Evolutionary conservation across 2,888 invertebrate genomes (phyloP), one percentile per base, ranked within the genome.

Genomic region (Erebia aethiops): DNA sequence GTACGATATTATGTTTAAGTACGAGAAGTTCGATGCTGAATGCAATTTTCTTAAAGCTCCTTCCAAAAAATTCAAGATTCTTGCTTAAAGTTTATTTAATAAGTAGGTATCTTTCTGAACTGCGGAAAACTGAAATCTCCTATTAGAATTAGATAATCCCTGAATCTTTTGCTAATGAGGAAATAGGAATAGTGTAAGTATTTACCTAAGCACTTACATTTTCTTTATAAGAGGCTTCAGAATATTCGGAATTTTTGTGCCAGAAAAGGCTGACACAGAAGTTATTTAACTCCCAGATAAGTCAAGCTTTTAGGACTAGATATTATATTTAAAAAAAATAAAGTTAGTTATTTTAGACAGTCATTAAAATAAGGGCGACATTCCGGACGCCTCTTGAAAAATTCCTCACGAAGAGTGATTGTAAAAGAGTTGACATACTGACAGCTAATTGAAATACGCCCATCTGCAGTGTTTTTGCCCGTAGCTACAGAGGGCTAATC

Each of bases 391-490:
- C 51, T 49, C 63, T 51, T 60, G 56, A 67, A 56, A 69, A 71
- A 70, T 66, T 70, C 66, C 66, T 61, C 66, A n/a, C 54, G 13
- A 54, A 61, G 61, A 70, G n/a, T 70, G 49, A 70, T 58, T 64
- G 67, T 67, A 52, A 71, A 86, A 87, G 87, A 89, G 90, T 90
- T 91, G 90, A 91, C 89, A 89, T 89, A 88, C 84, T 90, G 92
- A 90, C 92, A 92, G 92, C 92, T 92, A 93, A 92, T 93, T 92
- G 92, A 90, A 88, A 87, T 84, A 91, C 92, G 90, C 91, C 91
- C 92, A 90, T 90, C 86, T 89, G 91, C 85, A 76, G 82, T 84
- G 89, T 92, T 92, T 93, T 92, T 92, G 90, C 90, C 81, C 74
- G 78, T 58, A 73, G 80, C 79, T 77, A 84, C 75, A 82, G 87